Percentiles rank a stretch among this genome's conserved stretches.
Conservation (phyloP, 2,113 vertebrate species). For the Corythornis madagascariensis region DNA sequence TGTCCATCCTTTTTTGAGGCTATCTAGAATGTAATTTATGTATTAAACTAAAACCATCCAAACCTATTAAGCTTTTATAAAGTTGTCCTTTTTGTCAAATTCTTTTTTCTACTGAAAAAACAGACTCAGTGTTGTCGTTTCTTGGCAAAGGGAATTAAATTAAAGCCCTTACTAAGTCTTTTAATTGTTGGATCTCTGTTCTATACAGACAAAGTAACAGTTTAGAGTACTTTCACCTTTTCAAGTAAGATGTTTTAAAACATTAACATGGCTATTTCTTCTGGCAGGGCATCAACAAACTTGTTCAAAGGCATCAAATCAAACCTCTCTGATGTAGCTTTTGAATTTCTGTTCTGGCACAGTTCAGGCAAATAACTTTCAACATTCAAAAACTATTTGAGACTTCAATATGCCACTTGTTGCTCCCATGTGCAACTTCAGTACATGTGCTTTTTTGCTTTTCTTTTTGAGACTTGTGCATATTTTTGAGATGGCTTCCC, state of each 20-base stretch:
- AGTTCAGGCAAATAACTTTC: background rate
- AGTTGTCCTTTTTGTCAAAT: background rate
- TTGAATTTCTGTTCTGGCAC: background rate
- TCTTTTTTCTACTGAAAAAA: background rate
- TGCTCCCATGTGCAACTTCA: background rate
- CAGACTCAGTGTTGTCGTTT: background rate
- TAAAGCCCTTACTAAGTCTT: background rate
- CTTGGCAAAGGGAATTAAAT: conserved; percentile 9
- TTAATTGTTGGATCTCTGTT: background rate
- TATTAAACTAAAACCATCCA: background rate
- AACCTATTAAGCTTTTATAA: background rate
- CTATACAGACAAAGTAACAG: background rate
- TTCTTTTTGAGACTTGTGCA: background rate
- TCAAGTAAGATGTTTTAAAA: conserved; percentile 8
- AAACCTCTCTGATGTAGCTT: background rate
- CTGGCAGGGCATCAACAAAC: background rate
- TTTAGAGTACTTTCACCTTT: conserved; percentile 13
- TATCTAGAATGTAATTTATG: background rate
- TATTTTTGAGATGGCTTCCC: background rate
- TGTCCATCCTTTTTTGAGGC: background rate
- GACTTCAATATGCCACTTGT: background rate
- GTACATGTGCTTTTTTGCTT: background rate
- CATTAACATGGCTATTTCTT: conserved; percentile 18
- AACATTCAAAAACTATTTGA: background rate
- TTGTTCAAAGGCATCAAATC: conserved; percentile 15